Base-by-base conservation (phyloP, 2,113 vertebrate genomes). In the Bolborhynchus lineola region DNA sequence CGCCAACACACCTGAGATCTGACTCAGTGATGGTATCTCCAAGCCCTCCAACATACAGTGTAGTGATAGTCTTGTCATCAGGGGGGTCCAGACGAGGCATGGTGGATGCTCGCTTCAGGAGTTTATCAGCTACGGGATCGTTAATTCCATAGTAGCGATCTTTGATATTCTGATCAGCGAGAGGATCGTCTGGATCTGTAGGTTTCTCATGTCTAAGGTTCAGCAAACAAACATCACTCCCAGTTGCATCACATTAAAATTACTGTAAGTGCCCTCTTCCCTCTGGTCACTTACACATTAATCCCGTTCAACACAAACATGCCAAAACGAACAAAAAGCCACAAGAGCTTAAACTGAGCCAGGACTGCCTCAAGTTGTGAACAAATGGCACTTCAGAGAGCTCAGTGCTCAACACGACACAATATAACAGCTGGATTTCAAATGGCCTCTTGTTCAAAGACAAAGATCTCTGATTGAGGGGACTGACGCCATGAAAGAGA, bases 91-190 rank as follows among this genome's bases (percentile, higher is more conserved):
- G 97, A 16, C 99, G 98, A 57, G 99, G 99, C 99, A 99, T 99
- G 46, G 99, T 99, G 14, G 99, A 99, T 3, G 99, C 99, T 90
- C 99, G 97, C 92, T 99, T 99, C 79, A 99, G 98, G 65, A 99
- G 98, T 93, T 99, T 99, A 97, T 99, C 99, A 81, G 99, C 99
- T 26, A 99, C 99, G 1, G 99, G 99, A 87, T 99, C 99, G 42
- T 99, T 99, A 88, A 99, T 99, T 41, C 99, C 99, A 41, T 99
- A 99, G 86, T 99, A 99, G 90, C 99, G 98, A 94, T 99, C 99
- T 93, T 99, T 99, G 75, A 99, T 99, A 95, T 99, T 99, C 96
- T 99, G 99, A 97, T 99, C 99, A 26, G 99, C 99, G 74, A 99
- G 98, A 8, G 99, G 99, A 77, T 99, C 99, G 3, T 99, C 99